Percentiles rank a stretch among this genome's conserved stretches.
phyloP scores from a whole-genome alignment of 2,113 vertebrate genomes.

The Melanotaenia duboulayi region DNA sequence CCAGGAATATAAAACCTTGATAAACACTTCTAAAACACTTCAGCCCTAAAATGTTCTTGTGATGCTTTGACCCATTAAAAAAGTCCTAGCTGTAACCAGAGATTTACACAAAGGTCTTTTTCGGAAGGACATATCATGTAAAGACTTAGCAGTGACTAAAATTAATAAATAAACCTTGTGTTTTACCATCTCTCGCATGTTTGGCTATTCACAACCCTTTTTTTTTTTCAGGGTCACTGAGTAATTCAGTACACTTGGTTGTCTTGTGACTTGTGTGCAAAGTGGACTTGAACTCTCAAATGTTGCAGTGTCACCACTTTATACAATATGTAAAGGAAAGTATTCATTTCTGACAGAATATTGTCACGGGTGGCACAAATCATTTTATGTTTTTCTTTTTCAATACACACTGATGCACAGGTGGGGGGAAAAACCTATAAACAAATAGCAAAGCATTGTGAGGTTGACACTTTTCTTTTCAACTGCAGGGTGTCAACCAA shows the following conservation, averaged over 20 bases:
- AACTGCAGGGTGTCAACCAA: constrained; percentile 88
- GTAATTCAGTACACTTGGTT: constrained; percentile 68
- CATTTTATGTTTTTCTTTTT: background rate
- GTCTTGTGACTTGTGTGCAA: constrained; percentile 81
- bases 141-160: background rate
- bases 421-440: background rate
- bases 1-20: constrained; percentile 21
- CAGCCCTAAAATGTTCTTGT: constrained; percentile 6
- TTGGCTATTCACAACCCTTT: constrained; percentile 32
- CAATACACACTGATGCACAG: background rate
- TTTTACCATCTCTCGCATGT: constrained; percentile 47
- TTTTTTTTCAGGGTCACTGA: constrained; percentile 61
- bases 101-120: background rate
- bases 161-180: background rate
- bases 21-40: constrained; percentile 16
- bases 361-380: background rate
- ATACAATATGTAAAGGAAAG: constrained; percentile 57
- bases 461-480: constrained; percentile 28
- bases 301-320: constrained; percentile 53
- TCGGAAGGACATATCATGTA: background rate
- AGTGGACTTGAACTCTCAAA: constrained; percentile 62
- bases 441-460: background rate
- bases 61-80: background rate
- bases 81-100: background rate
- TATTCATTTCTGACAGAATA: constrained; percentile 7